Conservation (phyloP, 2,888 invertebrate species). For the Physocephala rufipes region DNA sequence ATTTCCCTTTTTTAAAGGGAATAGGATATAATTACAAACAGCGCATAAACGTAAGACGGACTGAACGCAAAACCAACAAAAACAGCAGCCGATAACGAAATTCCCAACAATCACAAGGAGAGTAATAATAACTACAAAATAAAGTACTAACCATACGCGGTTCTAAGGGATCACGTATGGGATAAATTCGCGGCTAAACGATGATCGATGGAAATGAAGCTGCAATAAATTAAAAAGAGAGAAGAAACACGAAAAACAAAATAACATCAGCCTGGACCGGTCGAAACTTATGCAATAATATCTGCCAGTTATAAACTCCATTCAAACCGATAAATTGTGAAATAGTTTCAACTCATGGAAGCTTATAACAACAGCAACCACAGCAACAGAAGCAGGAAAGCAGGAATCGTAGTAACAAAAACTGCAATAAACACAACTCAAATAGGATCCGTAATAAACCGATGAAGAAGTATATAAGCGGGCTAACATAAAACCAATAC, state of each 20-base stretch:
- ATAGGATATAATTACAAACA: constrained; percentile 38
- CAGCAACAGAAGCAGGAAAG: constrained; percentile 46
- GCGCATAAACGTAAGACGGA: no score
- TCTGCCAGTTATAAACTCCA: constrained; percentile 62
- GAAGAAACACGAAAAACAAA: background rate
- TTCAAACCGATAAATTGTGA: constrained; percentile 63
- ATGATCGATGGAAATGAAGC: background rate
- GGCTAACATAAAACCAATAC: background rate
- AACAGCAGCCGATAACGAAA: no score
- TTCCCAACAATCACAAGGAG: constrained; percentile 26
- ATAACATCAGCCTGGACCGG: constrained; percentile 47
- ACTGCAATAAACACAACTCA: constrained; percentile 5
- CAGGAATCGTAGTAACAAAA: constrained; percentile 28
- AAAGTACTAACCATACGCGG: constrained; percentile 15
- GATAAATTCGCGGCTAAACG: background rate
- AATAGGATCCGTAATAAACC: background rate
- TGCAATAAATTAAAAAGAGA: constrained; percentile 11
- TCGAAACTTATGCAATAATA: constrained; percentile 49
- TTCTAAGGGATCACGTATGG: no score
- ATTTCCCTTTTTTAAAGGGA: constrained; percentile 40
- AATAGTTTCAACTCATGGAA: constrained; percentile 48
- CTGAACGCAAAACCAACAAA: no score
- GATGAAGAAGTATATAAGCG: background rate
- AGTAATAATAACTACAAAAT: constrained; percentile 30
- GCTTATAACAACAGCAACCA: constrained; percentile 42